These are phyloP conservation scores for Clarias macrocephalus DNA, from an alignment of 2,113 vertebrate genomes.

Conservation along the genomic window DNA sequence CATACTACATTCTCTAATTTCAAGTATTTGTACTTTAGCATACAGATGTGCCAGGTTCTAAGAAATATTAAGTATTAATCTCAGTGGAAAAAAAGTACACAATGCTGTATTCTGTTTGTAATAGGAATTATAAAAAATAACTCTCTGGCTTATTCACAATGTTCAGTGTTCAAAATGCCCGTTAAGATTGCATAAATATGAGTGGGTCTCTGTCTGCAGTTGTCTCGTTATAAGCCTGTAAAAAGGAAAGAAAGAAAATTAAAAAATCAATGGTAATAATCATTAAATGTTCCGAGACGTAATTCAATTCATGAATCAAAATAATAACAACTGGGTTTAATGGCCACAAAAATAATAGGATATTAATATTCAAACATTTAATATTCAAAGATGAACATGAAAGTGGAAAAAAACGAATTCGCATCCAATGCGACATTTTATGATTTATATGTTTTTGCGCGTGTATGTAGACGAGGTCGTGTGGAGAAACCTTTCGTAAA, in stretches of 20 bases:
- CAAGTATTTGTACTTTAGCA: slow-evolving; percentile 59
- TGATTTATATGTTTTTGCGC: slow-evolving; percentile 32
- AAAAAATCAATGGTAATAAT: no score
- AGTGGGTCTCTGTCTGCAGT: slow-evolving; percentile 64
- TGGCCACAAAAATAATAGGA: slow-evolving; percentile 66
- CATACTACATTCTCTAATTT: slow-evolving; percentile 64
- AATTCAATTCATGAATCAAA: slow-evolving; percentile 66
- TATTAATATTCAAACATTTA: slow-evolving; percentile 70
- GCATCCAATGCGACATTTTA: slow-evolving; percentile 60
- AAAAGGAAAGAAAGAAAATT: slow-evolving; percentile 18
- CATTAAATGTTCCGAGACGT: slow-evolving; percentile 69
- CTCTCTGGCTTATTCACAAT: slow-evolving; percentile 62
- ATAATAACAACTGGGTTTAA: slow-evolving; percentile 65
- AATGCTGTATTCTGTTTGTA: slow-evolving; percentile 63
- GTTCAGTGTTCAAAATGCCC: slow-evolving; percentile 77
- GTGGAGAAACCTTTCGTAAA: slow-evolving; percentile 34
- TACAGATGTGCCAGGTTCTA: slow-evolving; percentile 56
- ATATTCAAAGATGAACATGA: slow-evolving; percentile 66
- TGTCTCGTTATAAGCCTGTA: slow-evolving; percentile 72
- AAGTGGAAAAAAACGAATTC: no score
- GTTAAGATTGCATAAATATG: slow-evolving; percentile 76
- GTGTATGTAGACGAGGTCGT: slow-evolving; percentile 37
- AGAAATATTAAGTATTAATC: slow-evolving; percentile 57
- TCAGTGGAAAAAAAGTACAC: slow-evolving; percentile 75
- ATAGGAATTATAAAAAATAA: slow-evolving; percentile 75